Evolutionary conservation across 1,140 invertebrate species (phyloP).

Genomic region (Steinernema khuongi): DNA sequence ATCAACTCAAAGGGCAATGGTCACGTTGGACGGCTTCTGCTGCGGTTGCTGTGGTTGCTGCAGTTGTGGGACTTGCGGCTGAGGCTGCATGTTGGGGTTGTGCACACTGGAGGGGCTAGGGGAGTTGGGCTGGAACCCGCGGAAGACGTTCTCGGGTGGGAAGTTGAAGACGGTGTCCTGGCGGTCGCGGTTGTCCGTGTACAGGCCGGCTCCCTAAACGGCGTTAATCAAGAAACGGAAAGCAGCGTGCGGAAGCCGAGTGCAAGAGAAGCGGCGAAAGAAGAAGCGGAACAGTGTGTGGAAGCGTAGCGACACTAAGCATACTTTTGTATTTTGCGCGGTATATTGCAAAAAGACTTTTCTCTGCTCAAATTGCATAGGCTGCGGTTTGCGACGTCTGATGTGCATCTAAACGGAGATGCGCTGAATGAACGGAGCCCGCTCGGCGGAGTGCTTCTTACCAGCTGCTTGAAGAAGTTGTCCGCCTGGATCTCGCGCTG

Average conservation of each 20-base stretch:
- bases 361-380: conserved; percentile 12
- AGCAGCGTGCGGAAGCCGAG: neutral
- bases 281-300: neutral
- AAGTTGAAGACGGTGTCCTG: neutral
- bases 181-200: neutral
- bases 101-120: neutral
- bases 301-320: neutral
- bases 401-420: conserved; percentile 14
- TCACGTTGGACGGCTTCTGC: neutral
- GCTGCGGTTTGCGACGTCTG: conserved; percentile 14
- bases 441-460: conserved; percentile 25
- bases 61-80: neutral
- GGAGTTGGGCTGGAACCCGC: neutral
- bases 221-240: neutral
- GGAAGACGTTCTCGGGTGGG: neutral
- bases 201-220: neutral
- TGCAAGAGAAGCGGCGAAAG: neutral
- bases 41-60: neutral
- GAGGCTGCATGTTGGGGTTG: neutral
- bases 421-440: neutral
- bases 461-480: conserved; percentile 50
- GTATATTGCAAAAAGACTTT: conserved; percentile 10
- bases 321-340: conserved; percentile 6
- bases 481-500: conserved; percentile 38
- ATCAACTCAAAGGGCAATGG: too few species aligned